phyloP scores from a whole-genome alignment of 2,888 invertebrate species.

The Rhynchonema sp. region DNA sequence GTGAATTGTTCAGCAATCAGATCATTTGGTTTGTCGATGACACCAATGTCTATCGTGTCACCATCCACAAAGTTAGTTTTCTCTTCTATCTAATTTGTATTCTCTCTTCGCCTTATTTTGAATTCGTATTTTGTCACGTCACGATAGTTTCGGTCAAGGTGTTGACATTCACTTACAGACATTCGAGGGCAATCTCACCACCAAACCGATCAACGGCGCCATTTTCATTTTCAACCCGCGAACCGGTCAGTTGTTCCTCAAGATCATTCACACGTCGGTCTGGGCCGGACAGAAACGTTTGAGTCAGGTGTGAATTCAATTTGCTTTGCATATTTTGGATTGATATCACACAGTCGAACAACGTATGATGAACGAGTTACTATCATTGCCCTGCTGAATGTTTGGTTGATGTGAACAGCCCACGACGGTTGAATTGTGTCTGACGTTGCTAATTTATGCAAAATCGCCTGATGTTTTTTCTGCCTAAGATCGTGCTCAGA shows the following conservation, averaged over 20 bases:
- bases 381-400: too few relatives aligned
- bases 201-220: constrained; percentile 97
- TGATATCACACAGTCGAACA: too few relatives aligned
- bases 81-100: not conserved
- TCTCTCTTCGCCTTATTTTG: not conserved
- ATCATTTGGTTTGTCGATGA: constrained; percentile 99
- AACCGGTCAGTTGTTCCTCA: constrained; percentile 92
- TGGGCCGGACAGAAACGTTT: constrained; percentile 99
- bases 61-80: constrained; percentile 62
- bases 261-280: constrained; percentile 98
- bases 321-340: too few relatives aligned
- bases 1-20: constrained; percentile 98
- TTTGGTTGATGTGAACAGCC: too few relatives aligned
- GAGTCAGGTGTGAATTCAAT: constrained; percentile 57
- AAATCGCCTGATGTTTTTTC: too few relatives aligned
- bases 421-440: too few relatives aligned
- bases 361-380: too few relatives aligned
- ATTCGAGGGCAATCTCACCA: constrained; percentile 95
- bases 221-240: constrained; percentile 99
- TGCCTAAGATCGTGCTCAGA: too few relatives aligned
- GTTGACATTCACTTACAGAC: constrained; percentile 46
- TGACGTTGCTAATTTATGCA: too few relatives aligned
- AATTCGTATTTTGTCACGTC: not conserved
- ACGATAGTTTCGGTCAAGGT: not conserved
- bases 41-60: constrained; percentile 96